Evolutionary conservation across 2,888 invertebrate species (phyloP), one percentile per base, ranked within the genome.

Genomic region (Harpagoxenus sublaevis): DNA sequence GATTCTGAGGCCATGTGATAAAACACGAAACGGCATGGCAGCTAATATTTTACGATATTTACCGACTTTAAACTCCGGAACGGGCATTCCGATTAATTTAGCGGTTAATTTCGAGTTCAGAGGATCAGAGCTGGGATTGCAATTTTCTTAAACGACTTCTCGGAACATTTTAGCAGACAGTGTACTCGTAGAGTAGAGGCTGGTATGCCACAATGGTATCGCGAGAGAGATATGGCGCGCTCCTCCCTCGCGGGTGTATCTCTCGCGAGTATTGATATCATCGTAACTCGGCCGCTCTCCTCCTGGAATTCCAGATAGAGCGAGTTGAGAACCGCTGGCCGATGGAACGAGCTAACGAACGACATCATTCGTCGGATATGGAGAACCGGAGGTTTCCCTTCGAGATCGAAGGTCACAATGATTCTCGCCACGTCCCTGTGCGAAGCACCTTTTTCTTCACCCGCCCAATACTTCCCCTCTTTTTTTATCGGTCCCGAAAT

Each of bases 321-420:
- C 57, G 15, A 35, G 75, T 82, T 91, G 90, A 90, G 91, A 84
- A 81, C 71, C 90, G 18, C 89, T 89, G 83, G 12, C 31, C 71
- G 23, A 55, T 71, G 85, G 81, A 74, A 83, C 87, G 70, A 89
- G 85, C 83, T 89, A 88, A 92, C 92, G 87, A 88, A 91, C 86
- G 87, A 88, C 89, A 84, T 91, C 86, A 71, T 84, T 89, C 88
- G 85, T 88, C 87, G 87, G 85, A 91, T 86, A 91, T 86, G 91
- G 88, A 81, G 79, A 89, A 84, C 78, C 84, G 82, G 84, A 75
- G 84, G 87, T 91, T 87, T 90, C 88, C 88, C 88, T 78, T 85
- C 88, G 90, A 91, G 89, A 90, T 89, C 89, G 92, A 91, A 91
- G 91, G 88, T 89, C 90, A 84, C 62, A 71, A 71, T 18, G 77